Conservation (phyloP, 2,888 invertebrate genomes). For the Tholera decimalis region DNA sequence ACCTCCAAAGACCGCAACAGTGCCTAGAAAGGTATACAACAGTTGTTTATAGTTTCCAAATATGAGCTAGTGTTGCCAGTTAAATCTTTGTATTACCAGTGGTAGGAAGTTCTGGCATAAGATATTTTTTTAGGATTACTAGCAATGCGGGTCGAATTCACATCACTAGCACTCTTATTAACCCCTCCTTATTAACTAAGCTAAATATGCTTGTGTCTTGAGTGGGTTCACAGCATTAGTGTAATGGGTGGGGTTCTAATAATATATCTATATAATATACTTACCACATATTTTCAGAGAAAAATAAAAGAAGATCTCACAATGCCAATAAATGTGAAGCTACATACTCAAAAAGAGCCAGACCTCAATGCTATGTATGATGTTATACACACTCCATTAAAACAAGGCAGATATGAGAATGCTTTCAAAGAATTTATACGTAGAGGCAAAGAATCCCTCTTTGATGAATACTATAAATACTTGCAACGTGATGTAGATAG, state of each 20-base stretch:
- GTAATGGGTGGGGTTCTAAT: too few relatives aligned
- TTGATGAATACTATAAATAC: conserved; percentile 77
- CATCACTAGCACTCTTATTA: too few relatives aligned
- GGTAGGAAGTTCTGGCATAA: background rate
- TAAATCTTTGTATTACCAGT: background rate
- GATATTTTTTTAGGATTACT: too few relatives aligned
- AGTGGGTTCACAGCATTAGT: too few relatives aligned
- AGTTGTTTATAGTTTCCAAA: background rate
- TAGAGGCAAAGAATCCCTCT: conserved; percentile 82
- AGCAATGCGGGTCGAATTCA: too few relatives aligned
- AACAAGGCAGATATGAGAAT: conserved; percentile 80
- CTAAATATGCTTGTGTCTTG: too few relatives aligned
- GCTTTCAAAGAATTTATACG: conserved; percentile 85
- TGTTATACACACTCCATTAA: conserved; percentile 76
- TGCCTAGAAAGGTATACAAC: conserved; percentile 77
- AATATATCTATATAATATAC: too few relatives aligned
- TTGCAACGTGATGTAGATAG: conserved; percentile 68
- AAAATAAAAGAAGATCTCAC: conserved; percentile 81
- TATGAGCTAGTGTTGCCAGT: background rate
- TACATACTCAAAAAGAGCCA: conserved; percentile 73
- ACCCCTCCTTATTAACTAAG: too few relatives aligned
- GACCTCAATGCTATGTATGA: conserved; percentile 84
- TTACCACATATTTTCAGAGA: conserved; percentile 72
- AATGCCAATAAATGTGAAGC: conserved; percentile 79
- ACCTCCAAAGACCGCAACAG: conserved; percentile 60